Evolutionary conservation across 2,888 invertebrate species (phyloP).

Genomic region (Pseudococcus viburni): DNA sequence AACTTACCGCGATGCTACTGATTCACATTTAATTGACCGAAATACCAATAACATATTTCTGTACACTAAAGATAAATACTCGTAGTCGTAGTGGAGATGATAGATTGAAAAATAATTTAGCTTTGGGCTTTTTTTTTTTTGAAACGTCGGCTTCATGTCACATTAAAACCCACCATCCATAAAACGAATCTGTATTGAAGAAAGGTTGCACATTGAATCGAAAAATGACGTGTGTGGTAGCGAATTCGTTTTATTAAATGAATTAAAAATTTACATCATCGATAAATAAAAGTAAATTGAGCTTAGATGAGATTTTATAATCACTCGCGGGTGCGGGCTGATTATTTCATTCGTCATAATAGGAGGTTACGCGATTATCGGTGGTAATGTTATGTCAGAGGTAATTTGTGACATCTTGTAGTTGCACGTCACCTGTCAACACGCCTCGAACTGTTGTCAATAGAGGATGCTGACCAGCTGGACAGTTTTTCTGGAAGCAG

Average conservation of each 20-base stretch:
- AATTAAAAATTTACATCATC: slow-evolving; percentile 13
- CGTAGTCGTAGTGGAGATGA: neutral
- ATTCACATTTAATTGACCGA: slow-evolving; percentile 59
- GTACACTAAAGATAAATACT: neutral
- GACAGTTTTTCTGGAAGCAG: slow-evolving; percentile 92
- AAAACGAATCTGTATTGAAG: neutral
- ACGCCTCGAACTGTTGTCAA: slow-evolving; percentile 73
- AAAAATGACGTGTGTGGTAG: neutral
- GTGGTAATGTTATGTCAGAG: neutral
- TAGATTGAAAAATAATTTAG: slow-evolving; percentile 62
- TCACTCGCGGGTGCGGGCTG: neutral
- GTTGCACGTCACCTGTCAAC: neutral
- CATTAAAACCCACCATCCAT: neutral
- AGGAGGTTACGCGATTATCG: neutral
- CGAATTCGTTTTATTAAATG: slow-evolving; percentile 24
- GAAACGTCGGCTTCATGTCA: slow-evolving; percentile 1
- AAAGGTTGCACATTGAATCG: neutral
- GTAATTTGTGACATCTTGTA: slow-evolving; percentile 28
- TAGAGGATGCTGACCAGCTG: slow-evolving; percentile 90
- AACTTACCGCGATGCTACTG: neutral
- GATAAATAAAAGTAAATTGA: neutral
- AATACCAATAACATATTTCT: slow-evolving; percentile 38
- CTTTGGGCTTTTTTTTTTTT: slow-evolving; percentile 1
- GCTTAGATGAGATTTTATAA: neutral
- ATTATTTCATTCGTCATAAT: neutral